A percentile compares a stretch with the other conserved stretches of the same genome.
Evolutionary conservation across 2,797 vertebrate genomes (phyloP).

Genomic region (Buceros bicornis): DNA sequence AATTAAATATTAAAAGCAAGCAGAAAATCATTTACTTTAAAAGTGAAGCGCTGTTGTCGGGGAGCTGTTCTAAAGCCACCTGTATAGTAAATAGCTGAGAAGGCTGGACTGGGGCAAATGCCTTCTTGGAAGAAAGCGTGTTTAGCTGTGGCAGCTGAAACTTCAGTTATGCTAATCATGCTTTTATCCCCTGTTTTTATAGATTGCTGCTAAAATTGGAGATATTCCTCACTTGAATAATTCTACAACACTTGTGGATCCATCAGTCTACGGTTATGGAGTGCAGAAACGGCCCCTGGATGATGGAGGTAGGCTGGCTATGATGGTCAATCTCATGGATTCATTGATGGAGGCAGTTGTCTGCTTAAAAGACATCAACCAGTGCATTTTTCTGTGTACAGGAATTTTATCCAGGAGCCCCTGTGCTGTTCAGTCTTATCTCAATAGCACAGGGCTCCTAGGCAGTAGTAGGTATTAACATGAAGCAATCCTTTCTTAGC

Average conservation of each 20-base stretch:
- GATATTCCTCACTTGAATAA: slow-evolving; percentile 97
- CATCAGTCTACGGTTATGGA: slow-evolving; percentile 92
- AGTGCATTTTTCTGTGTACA: neutral
- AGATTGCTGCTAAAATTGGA: slow-evolving; percentile 98
- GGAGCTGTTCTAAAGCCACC: neutral
- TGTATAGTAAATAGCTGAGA: neutral
- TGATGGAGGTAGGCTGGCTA: slow-evolving; percentile 88
- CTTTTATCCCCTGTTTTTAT: slow-evolving; percentile 44
- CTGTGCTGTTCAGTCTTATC: neutral
- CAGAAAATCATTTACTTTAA: neutral
- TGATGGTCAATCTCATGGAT: neutral
- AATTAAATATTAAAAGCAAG: slow-evolving; percentile 25
- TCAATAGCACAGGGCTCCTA: neutral
- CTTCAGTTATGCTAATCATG: neutral
- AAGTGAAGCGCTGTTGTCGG: neutral
- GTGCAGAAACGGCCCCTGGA: slow-evolving; percentile 93
- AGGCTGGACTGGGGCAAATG: neutral
- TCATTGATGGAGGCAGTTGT: neutral
- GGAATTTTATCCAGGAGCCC: neutral
- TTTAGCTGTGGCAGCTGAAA: neutral
- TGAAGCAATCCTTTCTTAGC: neutral
- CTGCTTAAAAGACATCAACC: neutral
- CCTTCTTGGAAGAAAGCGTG: neutral
- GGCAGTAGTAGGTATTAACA: neutral
- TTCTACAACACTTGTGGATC: slow-evolving; percentile 91